Evolutionary conservation across 2,797 vertebrate genomes (phyloP).

Genomic region (Silurus lanzhouensis): DNA sequence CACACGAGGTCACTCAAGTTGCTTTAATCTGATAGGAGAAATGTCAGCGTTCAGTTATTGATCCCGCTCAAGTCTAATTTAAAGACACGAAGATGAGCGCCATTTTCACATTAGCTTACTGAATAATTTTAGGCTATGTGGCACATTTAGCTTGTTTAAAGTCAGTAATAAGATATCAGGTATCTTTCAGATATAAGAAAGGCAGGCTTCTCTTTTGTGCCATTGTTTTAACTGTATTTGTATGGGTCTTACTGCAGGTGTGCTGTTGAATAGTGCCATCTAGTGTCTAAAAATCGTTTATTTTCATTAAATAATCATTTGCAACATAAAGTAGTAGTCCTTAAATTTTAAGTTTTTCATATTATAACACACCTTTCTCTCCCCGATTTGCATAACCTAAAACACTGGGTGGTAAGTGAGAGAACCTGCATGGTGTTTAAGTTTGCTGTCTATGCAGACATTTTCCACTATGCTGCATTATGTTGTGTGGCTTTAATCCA

Average conservation of each 20-base stretch:
- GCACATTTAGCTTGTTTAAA: neutral
- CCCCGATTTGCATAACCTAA: constrained; percentile 91
- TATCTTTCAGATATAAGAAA: neutral
- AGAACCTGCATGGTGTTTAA: constrained; percentile 93
- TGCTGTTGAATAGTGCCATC: constrained; percentile 19
- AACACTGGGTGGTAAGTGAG: constrained; percentile 95
- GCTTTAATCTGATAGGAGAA: constrained; percentile 67
- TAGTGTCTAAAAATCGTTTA: constrained; percentile 17
- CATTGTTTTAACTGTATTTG: neutral
- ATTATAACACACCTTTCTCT: constrained; percentile 83
- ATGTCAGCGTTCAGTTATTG: constrained; percentile 70
- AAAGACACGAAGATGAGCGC: constrained; percentile 28
- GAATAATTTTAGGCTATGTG: neutral
- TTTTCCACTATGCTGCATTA: constrained; percentile 41
- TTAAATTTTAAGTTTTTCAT: constrained; percentile 62
- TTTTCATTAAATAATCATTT: neutral
- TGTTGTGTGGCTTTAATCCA: constrained; percentile 14
- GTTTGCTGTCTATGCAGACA: constrained; percentile 78
- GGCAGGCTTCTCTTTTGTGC: neutral
- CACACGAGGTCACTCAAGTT: constrained; percentile 65
- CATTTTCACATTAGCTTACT: neutral
- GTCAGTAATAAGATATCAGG: neutral
- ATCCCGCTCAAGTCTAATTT: constrained; percentile 62
- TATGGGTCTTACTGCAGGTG: neutral
- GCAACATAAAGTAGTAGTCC: neutral